A percentile compares a stretch with the other conserved stretches of the same genome.
phyloP scores from a whole-genome alignment of 2,797 vertebrate genomes.

The Gallirallus australis region DNA sequence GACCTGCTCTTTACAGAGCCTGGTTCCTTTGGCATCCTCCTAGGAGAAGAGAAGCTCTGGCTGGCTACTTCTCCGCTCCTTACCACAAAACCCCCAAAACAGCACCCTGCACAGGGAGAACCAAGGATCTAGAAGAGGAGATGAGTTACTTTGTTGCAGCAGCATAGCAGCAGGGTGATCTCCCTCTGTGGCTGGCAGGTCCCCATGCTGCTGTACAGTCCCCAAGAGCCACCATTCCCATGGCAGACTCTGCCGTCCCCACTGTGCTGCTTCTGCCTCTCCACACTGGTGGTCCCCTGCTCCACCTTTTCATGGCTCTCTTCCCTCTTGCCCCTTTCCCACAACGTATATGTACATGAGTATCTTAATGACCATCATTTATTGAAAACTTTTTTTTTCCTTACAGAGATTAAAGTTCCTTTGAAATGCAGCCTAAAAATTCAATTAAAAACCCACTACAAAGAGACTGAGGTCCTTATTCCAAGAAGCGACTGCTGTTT shows the following conservation, averaged over 20 bases:
- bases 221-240: fast-evolving
- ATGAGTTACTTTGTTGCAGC: not conserved
- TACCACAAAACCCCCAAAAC: not conserved
- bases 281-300: not conserved
- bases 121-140: not conserved
- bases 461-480: not conserved
- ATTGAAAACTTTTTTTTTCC: not conserved
- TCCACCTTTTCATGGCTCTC: not conserved
- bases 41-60: not conserved
- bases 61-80: not conserved
- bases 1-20: not conserved
- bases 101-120: not conserved
- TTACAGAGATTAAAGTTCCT: not conserved
- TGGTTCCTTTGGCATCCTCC: not conserved
- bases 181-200: fast-evolving
- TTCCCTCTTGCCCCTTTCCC: not conserved
- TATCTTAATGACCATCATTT: not conserved
- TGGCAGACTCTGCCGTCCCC: not conserved
- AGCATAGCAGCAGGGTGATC: fast-evolving
- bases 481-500: not conserved
- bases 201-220: not conserved
- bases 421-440: not conserved
- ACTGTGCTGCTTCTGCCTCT: not conserved
- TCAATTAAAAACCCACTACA: not conserved
- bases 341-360: not conserved